phyloP scores from a whole-genome alignment of 2,797 vertebrate genomes.

The Pseudochirops cupreus region DNA sequence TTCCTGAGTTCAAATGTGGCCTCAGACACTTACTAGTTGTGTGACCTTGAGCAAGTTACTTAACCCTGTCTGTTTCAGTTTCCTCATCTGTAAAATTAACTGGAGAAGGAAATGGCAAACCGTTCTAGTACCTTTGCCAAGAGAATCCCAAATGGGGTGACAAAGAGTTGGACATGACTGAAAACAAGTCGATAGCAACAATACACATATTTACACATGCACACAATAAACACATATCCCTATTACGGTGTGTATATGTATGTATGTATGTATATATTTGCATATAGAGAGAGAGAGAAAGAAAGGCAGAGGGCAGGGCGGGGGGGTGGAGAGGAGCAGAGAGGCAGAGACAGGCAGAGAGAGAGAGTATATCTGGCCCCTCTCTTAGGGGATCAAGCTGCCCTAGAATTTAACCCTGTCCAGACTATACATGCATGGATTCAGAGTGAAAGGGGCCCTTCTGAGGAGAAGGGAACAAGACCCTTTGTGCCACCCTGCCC shows the following conservation, averaged over 20 bases:
- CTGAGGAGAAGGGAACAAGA: neutral
- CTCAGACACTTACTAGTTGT: neutral
- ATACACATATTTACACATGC: neutral
- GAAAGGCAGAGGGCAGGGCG: neutral
- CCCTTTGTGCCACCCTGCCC: neutral
- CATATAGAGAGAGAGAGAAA: neutral
- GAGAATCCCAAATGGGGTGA: neutral
- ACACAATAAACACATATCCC: neutral
- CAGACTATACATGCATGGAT: neutral
- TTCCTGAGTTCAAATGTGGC: neutral
- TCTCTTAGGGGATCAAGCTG: neutral
- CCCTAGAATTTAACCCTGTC: neutral
- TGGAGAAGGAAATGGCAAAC: neutral
- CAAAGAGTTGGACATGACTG: neutral
- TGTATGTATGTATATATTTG: neutral
- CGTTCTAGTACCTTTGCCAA: neutral
- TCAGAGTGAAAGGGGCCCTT: neutral
- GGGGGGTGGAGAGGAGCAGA: neutral
- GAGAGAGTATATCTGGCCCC: neutral
- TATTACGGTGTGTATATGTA: neutral
- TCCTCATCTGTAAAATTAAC: neutral
- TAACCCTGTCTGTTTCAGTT: neutral
- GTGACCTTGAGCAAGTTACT: neutral
- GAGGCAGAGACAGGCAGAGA: too few species aligned
- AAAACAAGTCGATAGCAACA: neutral